These are phyloP conservation scores for Neopipo cinnamomea DNA, from an alignment of 2,113 vertebrate species.

Conservation along the genomic window DNA sequence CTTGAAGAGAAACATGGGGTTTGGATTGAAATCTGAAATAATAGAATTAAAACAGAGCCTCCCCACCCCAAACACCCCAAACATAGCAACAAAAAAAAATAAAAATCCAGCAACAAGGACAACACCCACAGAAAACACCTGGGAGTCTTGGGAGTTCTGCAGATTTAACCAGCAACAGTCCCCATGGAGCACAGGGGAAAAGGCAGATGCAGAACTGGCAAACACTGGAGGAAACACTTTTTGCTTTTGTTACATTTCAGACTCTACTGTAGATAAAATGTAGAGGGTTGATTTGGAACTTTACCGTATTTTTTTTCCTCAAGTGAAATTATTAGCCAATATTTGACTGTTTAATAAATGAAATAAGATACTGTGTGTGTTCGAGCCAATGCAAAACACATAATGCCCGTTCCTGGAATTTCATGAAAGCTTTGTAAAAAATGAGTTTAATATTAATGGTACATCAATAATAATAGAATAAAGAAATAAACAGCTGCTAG, in stretches of 20 bases:
- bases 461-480: not conserved
- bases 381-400: not conserved
- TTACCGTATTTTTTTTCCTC: not conserved
- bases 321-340: not conserved
- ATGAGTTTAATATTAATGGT: not conserved
- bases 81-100: not conserved
- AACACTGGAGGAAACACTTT: not conserved
- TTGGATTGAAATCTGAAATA: not conserved
- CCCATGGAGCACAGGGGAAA: not conserved
- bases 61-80: rapidly evolving
- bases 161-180: not conserved
- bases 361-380: not conserved
- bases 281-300: not conserved
- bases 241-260: not conserved
- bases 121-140: not conserved
- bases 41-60: not conserved
- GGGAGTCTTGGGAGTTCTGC: not conserved
- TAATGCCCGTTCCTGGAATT: not conserved
- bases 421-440: not conserved
- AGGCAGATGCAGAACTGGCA: not conserved
- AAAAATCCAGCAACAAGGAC: rapidly evolving
- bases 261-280: not conserved
- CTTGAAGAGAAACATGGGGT: not conserved
- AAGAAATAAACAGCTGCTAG: not conserved
- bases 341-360: not conserved